Base-by-base conservation (phyloP, 2,797 vertebrate species). In the Simalia tracyae region DNA sequence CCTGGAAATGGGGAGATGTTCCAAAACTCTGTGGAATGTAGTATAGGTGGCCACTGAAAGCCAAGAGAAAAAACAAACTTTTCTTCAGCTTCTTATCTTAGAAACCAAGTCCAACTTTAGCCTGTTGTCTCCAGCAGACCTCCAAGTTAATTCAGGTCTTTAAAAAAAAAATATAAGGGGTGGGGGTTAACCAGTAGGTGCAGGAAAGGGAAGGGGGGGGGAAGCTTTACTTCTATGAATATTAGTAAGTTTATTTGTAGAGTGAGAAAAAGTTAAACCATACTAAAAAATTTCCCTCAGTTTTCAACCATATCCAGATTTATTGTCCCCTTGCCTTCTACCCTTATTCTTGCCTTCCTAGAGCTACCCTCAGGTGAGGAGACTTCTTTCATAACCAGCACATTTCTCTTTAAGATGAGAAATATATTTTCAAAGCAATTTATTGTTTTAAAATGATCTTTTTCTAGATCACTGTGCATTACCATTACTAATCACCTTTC, bases 401-500 rank as follows among this genome's bases (percentile, higher is more conserved):
- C 86, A 57, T 15, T 50, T 59, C 26, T 0, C 24, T 15, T 88
- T 60, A 61, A 84, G 1, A 66, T 36, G n/a, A 85, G 60, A 89
- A 2, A 7, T 63, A 28, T 1, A 8, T 0, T 0, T 56, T 5
- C 10, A 31, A 2, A 91, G n/a, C 7, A 10, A n/a, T 61, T 46
- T 36, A 36, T 36, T 81, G 9, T 91, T 86, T 57, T 87, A 50
- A 85, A 86, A 86, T 68, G 54, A 87, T 90, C 66, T 81, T 86
- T 54, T 31, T 46, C 89, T 0, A 14, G 84, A 90, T 84, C 64
- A 42, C 66, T 90, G 50, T 59, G 11, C 36, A 60, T 5, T 87
- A 24, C 10, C 85, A 90, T 84, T 93, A 87, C 88, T 87, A 86
- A 64, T 2, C 63, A 84, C 57, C 31, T 22, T 86, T 86, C 17